A percentile compares a stretch with the other conserved stretches of the same genome.
phyloP scores from a whole-genome alignment of 2,888 invertebrate genomes.

The Pollenia griseotomentosa region DNA sequence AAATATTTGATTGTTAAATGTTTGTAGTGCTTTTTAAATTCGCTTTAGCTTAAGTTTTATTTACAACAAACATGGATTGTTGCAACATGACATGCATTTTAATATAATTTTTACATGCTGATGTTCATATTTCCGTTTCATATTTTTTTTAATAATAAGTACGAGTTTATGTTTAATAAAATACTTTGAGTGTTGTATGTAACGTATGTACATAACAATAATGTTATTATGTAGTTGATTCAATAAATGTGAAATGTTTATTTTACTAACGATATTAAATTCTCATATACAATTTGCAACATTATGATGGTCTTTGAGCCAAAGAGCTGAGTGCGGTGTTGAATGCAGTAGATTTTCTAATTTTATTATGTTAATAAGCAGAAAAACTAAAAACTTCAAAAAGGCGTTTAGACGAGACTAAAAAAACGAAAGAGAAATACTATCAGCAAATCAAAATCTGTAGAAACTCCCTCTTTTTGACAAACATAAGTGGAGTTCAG shows the following conservation, averaged over 20 bases:
- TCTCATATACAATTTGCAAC: not conserved
- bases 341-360: not conserved
- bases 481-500: too few relatives aligned
- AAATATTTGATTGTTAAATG: too few relatives aligned
- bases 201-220: not conserved
- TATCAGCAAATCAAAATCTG: too few relatives aligned
- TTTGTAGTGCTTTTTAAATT: too few relatives aligned
- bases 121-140: constrained; percentile 42
- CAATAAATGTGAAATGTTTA: constrained; percentile 6
- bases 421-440: too few relatives aligned
- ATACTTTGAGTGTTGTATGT: not conserved
- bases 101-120: constrained; percentile 45
- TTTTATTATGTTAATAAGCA: not conserved
- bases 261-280: constrained; percentile 38
- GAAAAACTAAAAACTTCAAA: too few relatives aligned
- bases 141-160: not conserved
- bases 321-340: not conserved
- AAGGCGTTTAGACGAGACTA: too few relatives aligned
- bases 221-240: constrained; percentile 24
- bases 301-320: not conserved
- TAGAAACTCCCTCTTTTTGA: too few relatives aligned
- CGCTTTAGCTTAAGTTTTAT: not conserved
- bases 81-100: constrained; percentile 34
- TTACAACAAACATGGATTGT: not conserved
- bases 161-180: not conserved